These are phyloP conservation scores for Albula goreensis DNA, from an alignment of 2,113 vertebrate genomes.

Conservation along the genomic window DNA sequence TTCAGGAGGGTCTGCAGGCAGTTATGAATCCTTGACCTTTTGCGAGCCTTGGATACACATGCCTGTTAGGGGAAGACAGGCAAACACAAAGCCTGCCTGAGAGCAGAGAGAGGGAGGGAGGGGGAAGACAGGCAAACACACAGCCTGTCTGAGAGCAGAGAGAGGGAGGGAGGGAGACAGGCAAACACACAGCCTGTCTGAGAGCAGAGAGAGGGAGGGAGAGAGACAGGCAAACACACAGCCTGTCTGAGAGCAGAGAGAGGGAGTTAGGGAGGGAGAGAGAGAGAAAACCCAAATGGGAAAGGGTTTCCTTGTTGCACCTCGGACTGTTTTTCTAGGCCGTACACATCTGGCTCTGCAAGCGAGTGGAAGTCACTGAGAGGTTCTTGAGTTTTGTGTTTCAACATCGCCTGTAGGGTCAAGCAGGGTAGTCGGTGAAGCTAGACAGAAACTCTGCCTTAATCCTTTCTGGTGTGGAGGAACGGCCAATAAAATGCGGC, in stretches of 20 bases:
- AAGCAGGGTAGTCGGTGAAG: neutral
- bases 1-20: slow-evolving; percentile 61
- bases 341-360: neutral
- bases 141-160: no score
- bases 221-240: no score
- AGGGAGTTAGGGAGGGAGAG: neutral
- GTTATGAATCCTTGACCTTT: slow-evolving; percentile 64
- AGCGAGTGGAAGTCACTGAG: neutral
- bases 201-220: no score
- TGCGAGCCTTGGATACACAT: slow-evolving; percentile 15
- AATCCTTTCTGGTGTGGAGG: neutral
- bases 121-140: no score
- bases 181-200: no score
- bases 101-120: no score
- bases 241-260: no score
- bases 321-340: neutral
- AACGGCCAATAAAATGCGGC: neutral
- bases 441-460: neutral
- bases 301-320: slow-evolving; percentile 40
- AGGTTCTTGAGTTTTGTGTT: slow-evolving; percentile 10
- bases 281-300: slow-evolving; percentile 35
- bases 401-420: neutral
- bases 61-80: neutral
- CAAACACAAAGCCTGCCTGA: neutral
- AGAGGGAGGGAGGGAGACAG: no score